Evolutionary conservation across 2,888 invertebrate genomes (phyloP), one percentile per base, ranked within the genome.

Genomic region (Lasioglossum vierecki): DNA sequence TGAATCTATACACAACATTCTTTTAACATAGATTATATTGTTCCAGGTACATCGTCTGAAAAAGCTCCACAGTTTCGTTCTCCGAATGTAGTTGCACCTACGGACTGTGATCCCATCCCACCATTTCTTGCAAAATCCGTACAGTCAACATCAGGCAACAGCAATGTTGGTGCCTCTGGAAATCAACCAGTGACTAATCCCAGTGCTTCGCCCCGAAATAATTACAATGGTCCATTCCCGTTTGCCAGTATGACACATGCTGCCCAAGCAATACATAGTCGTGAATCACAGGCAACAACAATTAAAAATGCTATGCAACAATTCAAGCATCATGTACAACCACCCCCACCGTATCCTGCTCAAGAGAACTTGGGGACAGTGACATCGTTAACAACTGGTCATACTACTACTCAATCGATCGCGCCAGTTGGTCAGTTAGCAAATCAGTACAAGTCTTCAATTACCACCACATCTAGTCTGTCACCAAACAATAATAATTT

Each of bases 201-300:
- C 93, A 95, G 92, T 83, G 88, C 92, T 72, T 92, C 94, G 30
- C 88, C 94, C 46, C 92, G 95, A 74, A 93, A 92, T 84, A 94
- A 96, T 95, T 95, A 96, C 95, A 94, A 95, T 90, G 95, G 97
- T 95, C 96, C 97, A 94, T 98, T 97, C 95, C 98, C 98, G 68
- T 98, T 98, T 95, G 98, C 98, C 93, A 98, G 98, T 95, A 98
- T 98, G 98, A 98, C 98, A 73, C 98, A 98, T 94, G 98, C 96
- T 76, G 96, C 98, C 87, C 97, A 98, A 95, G 98, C 98, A 76
- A 97, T 98, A 95, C 98, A 98, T 93, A 96, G 97, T 92, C 96
- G 97, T 92, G 97, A 96, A 87, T 93, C 94, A 77, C 94, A 94
- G 88, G 91, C 91, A 57, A 91, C 90, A 84, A 91, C 91, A 30